A percentile compares a stretch with the other conserved stretches of the same genome.
These are phyloP conservation scores for Oreochromis mossambicus DNA, from an alignment of 2,797 vertebrate genomes.

Conservation along the genomic window DNA sequence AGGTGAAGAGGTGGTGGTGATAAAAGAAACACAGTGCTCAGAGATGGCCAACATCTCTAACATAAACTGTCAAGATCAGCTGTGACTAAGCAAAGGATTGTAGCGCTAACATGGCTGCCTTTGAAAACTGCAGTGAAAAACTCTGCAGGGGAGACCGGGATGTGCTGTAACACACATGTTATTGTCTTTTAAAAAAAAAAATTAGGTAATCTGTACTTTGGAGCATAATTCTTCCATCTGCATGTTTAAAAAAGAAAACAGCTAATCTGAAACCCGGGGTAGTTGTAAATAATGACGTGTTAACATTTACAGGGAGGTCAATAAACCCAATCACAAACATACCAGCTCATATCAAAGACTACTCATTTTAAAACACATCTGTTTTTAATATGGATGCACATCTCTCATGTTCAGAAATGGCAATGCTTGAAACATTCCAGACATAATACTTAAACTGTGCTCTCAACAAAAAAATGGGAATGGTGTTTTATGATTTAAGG, in stretches of 20 bases:
- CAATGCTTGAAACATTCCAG: conserved; percentile 42
- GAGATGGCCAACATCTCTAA: conserved; percentile 2
- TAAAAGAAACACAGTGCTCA: background rate
- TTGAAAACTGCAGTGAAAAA: background rate
- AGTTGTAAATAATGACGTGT: conserved; percentile 31
- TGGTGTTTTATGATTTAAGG: conserved; percentile 32
- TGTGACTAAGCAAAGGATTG: background rate
- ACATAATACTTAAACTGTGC: conserved; percentile 31
- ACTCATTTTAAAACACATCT: conserved; percentile 17
- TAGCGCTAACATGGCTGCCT: conserved; percentile 12
- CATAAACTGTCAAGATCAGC: conserved; percentile 1
- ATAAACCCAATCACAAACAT: background rate
- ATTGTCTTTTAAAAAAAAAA: background rate
- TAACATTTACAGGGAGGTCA: background rate
- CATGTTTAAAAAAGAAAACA: conserved; percentile 19
- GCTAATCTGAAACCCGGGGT: background rate
- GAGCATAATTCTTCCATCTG: conserved; percentile 1
- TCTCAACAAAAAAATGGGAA: conserved; percentile 18
- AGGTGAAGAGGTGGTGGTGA: background rate
- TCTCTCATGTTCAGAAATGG: conserved; percentile 17
- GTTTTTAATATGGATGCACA: conserved; percentile 16
- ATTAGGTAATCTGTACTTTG: background rate
- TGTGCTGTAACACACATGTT: conserved; percentile 19
- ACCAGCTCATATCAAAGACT: conserved; percentile 11
- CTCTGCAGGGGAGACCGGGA: conserved; percentile 17